A percentile compares a stretch with the other conserved stretches of the same genome.
Evolutionary conservation across 2,888 invertebrate species (phyloP).

Genomic region (Polymixis flavicincta): DNA sequence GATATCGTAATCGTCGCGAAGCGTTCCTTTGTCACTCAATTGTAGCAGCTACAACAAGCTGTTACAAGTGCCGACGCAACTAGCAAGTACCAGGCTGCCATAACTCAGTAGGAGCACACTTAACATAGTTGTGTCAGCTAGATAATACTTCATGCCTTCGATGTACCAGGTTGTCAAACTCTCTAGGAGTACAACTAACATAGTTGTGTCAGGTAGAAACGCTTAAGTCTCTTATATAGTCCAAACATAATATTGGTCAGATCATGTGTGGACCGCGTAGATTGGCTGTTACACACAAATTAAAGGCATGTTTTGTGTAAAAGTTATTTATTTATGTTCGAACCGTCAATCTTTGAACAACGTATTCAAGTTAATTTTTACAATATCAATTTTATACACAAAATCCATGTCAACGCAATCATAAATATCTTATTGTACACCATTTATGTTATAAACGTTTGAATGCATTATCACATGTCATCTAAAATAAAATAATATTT

Average conservation of each 20-base stretch:
- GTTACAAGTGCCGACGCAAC: too few species aligned
- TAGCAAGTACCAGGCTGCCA: too few species aligned
- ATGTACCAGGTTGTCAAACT: too few species aligned
- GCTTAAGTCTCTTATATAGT: too few species aligned
- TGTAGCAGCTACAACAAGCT: neutral
- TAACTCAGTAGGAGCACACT: too few species aligned
- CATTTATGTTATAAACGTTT: conserved; percentile 84
- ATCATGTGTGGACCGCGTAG: neutral
- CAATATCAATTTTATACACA: conserved; percentile 89
- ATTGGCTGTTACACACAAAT: neutral
- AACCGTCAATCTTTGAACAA: conserved; percentile 89
- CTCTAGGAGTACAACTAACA: too few species aligned
- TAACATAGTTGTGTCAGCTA: too few species aligned
- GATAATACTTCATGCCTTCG: too few species aligned
- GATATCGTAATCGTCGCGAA: neutral
- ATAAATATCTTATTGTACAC: conserved; percentile 89
- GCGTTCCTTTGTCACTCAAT: neutral
- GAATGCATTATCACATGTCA: conserved; percentile 88
- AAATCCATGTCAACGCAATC: conserved; percentile 87
- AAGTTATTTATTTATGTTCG: conserved; percentile 89
- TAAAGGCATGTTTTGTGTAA: conserved; percentile 79
- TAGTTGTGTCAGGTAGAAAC: too few species aligned
- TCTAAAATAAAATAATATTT: conserved; percentile 83
- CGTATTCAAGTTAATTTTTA: conserved; percentile 87
- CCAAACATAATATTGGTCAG: neutral